Conservation (phyloP, 2,888 invertebrate genomes). For the Cryptosula pallasiana region DNA sequence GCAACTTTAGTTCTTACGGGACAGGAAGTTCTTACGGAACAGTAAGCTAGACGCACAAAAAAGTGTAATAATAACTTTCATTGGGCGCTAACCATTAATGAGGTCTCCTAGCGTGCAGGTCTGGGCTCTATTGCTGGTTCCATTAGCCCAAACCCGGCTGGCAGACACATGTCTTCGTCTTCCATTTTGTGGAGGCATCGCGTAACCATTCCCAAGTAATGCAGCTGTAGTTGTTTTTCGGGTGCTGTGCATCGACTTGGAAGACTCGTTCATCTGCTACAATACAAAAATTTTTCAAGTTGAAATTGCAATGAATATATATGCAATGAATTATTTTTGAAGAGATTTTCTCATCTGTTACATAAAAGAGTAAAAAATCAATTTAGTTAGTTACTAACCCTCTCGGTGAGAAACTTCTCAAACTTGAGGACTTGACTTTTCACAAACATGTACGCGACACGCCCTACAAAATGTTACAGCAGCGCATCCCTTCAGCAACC, state of each 20-base stretch:
- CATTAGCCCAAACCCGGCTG: constrained; percentile 5
- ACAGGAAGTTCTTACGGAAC: too few species aligned
- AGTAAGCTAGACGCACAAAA: too few species aligned
- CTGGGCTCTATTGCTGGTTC: constrained; percentile 13
- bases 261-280: constrained; percentile 20
- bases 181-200: neutral
- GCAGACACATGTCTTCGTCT: constrained; percentile 4
- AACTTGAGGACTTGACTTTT: constrained; percentile 20
- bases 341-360: too few species aligned
- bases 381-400: neutral
- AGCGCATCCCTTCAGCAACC: too few species aligned
- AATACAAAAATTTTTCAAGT: neutral
- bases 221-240: constrained; percentile 1
- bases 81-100: neutral
- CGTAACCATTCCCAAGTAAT: neutral
- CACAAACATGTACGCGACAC: constrained; percentile 21
- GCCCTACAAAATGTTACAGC: constrained; percentile 3
- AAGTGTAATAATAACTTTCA: too few species aligned
- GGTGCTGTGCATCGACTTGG: neutral
- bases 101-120: constrained; percentile 13
- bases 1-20: too few species aligned
- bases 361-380: neutral
- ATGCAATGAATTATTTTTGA: too few species aligned
- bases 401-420: constrained; percentile 23
- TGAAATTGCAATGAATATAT: too few species aligned